Evolutionary conservation across 2,888 invertebrate species (phyloP), one percentile per base, ranked within the genome.

Genomic region (Ptilodon capucinus): DNA sequence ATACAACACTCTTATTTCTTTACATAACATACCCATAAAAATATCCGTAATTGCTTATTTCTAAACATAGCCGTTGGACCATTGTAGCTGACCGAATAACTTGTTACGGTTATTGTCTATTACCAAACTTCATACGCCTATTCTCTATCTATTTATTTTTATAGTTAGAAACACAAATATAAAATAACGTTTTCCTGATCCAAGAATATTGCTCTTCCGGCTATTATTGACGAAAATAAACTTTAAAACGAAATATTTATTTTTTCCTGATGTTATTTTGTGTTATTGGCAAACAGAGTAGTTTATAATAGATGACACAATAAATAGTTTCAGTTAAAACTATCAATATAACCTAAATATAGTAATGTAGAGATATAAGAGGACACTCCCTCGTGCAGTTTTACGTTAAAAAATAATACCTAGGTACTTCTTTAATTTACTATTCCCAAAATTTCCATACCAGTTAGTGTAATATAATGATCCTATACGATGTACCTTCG

Each of bases 31-130:
- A 47, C 38, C 52, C 58, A 58, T 51, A 58, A 74, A 68, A 71
- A 67, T 68, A 57, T 58, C 65, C 47, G 70, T 71, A 74, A 69
- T 57, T 58, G 42, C 19, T 51, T 54, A 60, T 75, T 75, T 70
- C 68, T 46, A 57, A 72, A 74, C 53, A 62, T 64, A 62, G 48
- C 40, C 71, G 62, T 65, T 76, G 73, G 69, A 74, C 73, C 72
- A 58, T 68, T 58, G 58, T 48, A 48, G 44, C 39, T 34, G 52
- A 57, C 46, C 42, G 48, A 51, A 46, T 64, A 60, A 60, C 67
- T 55, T 57, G 44, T 63, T 70, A 71, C 54, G 64, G 61, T 64
- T 64, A 52, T 56, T 47, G 45, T 52, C 25, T 36, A 51, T 55
- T 68, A 55, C 50, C 44, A 64, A 52, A 62, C 53, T 54, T 39